Base-by-base conservation (phyloP, 2,113 vertebrate genomes). In the Tragelaphus scriptus region DNA sequence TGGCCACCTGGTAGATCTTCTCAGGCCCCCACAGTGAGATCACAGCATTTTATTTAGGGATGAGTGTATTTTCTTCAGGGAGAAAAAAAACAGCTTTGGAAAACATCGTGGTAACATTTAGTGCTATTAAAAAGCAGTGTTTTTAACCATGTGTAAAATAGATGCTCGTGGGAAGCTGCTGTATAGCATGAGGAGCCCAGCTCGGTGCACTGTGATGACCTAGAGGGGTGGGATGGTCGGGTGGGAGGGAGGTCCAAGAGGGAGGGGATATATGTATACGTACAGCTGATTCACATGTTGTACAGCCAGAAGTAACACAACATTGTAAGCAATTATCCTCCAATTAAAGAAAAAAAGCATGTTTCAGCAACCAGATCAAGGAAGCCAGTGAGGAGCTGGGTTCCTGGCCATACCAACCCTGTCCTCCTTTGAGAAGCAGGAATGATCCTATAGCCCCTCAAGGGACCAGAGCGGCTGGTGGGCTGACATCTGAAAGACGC, bases 71-170 rank as follows among this genome's bases (percentile, higher is more conserved):
- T 63, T 40, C 56, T 49, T 81, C 59, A 53, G 7, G 26, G 3
- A 10, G 8, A 3, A 1, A 2, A 5, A 1, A 2, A 40, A 21
- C 44, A 26, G 25, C 61, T 71, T n/a, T 36, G 11, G 40, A 58
- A 58, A 84, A 58, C 40, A 51, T 84, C 15, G 6, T 32, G 51
- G 87, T 49, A 40, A 59, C 36, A 40, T 51, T 40, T 58, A 40
- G 40, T 51, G 87, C 77, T 71, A 4, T 71, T 75, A 17, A 59
- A 55, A 84, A 84, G 61, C 28, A 49, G 59, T 9, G 13, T 40
- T 71, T 47, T 75, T 77, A 14, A 7, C 71, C 71, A 26, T 44
- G 36, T 26, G 23, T 77, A 14, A 26, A 13, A 77, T 14, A 77
- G 71, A 77, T 26, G 71, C 71, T 26, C 3, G 71, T 44, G 71